Base-by-base conservation (phyloP, 2,797 vertebrate genomes). In the Tokudaia muenninki region DNA sequence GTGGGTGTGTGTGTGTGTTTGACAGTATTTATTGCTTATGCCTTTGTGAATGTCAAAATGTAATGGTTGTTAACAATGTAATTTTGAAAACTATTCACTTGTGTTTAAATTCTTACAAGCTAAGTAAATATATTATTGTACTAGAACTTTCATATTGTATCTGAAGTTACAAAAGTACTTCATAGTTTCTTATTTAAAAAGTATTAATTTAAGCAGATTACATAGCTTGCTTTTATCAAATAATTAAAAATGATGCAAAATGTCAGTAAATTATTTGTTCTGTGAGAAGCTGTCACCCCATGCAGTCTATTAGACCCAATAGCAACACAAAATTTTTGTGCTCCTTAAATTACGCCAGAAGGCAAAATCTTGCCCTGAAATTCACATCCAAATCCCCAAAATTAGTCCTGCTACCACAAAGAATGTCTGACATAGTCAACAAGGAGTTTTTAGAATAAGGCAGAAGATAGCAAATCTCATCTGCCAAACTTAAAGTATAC, bases 231-330 rank as follows among this genome's bases (percentile, higher is more conserved):
- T 86, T 80, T 92, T 37, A 10, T 29, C 41, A 80, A 82, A 74
- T n/a, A 9, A 65, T 50, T 0, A 4, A 75, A 79, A 52, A n/a
- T 61, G 26, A 61, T 63, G 47, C 1, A 82, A 90, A 65, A 31
- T 50, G 9, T 4, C 10, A 57, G 3, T 1, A 50, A 90, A 83
- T 4, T 9, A 17, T 59, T 92, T 74, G 4, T 70, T 81, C 11
- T 29, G 17, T 78, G 29, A 80, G 2, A 1, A 19, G 41, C 0
- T 11, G 26, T 4, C 4, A 34, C 2, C 22, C 1, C 0, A 31
- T 47, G n/a, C 11, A 59, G 11, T 16, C 3, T 41, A 44, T 2
- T 7, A 89, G 82, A 6, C 5, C 6, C 79, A 16, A 22, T 26
- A 4, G 13, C 9, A 72, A 14, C 1, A 59, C 6, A 12, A 29